Base-by-base conservation (phyloP, 2,113 vertebrate species). In the Rhodinocichla rosea region DNA sequence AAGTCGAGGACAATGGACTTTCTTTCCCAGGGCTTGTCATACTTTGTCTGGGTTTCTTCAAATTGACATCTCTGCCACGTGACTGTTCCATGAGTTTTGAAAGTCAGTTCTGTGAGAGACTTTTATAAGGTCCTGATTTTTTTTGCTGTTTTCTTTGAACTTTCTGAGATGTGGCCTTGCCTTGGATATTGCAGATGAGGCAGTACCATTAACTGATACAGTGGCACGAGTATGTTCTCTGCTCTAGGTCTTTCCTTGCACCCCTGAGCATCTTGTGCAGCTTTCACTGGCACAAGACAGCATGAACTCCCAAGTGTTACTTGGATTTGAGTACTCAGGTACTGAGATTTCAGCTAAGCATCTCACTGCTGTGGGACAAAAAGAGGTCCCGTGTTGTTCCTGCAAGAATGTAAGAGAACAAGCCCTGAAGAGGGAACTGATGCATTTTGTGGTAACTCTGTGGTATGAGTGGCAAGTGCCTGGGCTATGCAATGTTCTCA, bases 1-100 rank as follows among this genome's bases (percentile, higher is more conserved):
- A 32, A 62, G 27, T 28, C 0, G 0, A 63, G 28, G 11, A 67
- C 14, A 33, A 53, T 2, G 14, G 37, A 24, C 0, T 0, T 73
- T 23, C 13, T 52, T 26, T 70, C 39, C 78, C 27, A 63, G 37
- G 33, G 4, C 21, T 64, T 81, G 22, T 28, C 39, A 15, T 45
- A 86, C 50, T 69, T 53, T 77, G 30, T 56, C 35, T 11, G 2
- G 0, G 67, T 89, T 90, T 57, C 57, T 75, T 63, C 0, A 0
- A 74, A 24, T 73, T 83, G 59, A 77, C 13, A 13, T 44, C 79
- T 53, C 80, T 37, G 24, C 40, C 22, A 5, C 24, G 35, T 74
- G 78, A 33, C 33, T 32, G 6, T 71, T 85, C 40, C 8, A 13
- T 11, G 60, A 33, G 6, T 15, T 88, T 87, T n/a, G 24, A 1